Evolutionary conservation across 2,888 invertebrate genomes (phyloP).

Genomic region (Tridacna gigas): DNA sequence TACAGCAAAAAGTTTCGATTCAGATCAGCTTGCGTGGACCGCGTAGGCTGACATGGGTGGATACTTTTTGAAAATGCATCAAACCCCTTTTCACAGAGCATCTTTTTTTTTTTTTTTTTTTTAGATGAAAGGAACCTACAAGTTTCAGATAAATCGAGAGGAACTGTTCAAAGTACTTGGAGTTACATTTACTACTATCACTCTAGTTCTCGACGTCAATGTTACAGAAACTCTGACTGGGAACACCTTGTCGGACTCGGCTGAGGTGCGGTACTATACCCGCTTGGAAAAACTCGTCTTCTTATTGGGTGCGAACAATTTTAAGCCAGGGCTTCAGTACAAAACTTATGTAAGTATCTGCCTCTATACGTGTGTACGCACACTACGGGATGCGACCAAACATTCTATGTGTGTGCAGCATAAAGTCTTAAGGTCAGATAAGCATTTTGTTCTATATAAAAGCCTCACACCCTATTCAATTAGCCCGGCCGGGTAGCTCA

Average conservation of each 20-base stretch:
- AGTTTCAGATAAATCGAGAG: background rate
- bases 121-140: conserved; percentile 8
- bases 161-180: background rate
- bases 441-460: too few relatives aligned
- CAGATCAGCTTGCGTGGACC: too few relatives aligned
- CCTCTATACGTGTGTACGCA: background rate
- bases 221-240: conserved; percentile 16
- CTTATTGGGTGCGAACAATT: background rate
- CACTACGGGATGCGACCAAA: too few relatives aligned
- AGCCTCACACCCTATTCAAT: too few relatives aligned
- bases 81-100: too few relatives aligned
- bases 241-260: background rate
- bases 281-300: conserved; percentile 1
- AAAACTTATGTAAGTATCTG: background rate
- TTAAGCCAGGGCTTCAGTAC: background rate
- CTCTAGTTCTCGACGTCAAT: background rate
- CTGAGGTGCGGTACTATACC: background rate
- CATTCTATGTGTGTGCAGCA: too few relatives aligned
- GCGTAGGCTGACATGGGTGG: too few relatives aligned
- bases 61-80: too few relatives aligned
- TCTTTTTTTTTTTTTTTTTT: too few relatives aligned
- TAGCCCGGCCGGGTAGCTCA: too few relatives aligned
- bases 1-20: too few relatives aligned
- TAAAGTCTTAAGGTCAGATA: too few relatives aligned
- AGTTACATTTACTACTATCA: background rate